Evolutionary conservation across 2,113 vertebrate genomes (phyloP), one percentile per base, ranked within the genome.

Genomic region (Poecilia latipinna): DNA sequence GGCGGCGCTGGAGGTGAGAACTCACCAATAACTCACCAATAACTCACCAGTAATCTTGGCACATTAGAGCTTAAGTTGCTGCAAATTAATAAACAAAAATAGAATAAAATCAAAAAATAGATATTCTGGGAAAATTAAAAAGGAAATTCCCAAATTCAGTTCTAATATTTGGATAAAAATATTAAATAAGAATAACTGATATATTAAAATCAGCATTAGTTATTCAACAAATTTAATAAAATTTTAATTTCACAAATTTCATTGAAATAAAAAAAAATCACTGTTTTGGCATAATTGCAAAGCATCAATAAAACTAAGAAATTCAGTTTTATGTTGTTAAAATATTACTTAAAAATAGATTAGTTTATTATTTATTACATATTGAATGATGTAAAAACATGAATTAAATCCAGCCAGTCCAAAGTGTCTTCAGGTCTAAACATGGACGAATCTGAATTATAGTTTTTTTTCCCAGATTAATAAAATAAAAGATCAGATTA

Each of bases 1-100:
- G 77, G 96, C 97, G 1, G 95, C 97, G 7, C 84, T 98, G 68
- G 97, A 99, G 97, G 98, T 99, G 92, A 0, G 93, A 37, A 37
- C 35, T 37, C 35, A 37, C 35, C 35, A 37, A 11, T 11, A 37
- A 37, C 7, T 10, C 8, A 33, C 33, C 33, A 35, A 35, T 37
- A 2, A 37, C 8, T 37, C 8, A 37, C 35, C 35, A 37, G 11
- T 37, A 11, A 35, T 7, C 8, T 35, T 35, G 8, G 8, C 35
- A 35, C 35, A 10, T 35, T 35, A 35, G 33, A 8, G 33, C 33
- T 35, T 35, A 8, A 35, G 8, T 35, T 35, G 35, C 35, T 35
- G 8, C 35, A 10, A 35, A 35, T 84, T 42, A 39, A 22, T 24
- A 22, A 22, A 17, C 6, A 48, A 13, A 44, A 48, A 15, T 17